A percentile compares a stretch with the other conserved stretches of the same genome.
Conservation (phyloP, 2,888 invertebrate species). For the Dryadula phaetusa region DNA sequence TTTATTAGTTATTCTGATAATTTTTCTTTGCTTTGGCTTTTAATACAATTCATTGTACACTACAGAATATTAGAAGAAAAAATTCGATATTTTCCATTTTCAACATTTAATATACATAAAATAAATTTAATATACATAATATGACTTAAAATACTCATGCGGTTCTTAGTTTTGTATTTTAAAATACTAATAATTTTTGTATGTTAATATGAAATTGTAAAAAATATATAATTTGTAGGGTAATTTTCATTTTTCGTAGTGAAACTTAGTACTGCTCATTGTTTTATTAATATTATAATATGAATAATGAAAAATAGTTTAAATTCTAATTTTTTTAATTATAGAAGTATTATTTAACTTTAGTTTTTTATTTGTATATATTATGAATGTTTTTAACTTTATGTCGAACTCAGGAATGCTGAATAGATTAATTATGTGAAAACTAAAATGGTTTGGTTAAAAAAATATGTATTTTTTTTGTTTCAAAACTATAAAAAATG, state of each 20-base stretch:
- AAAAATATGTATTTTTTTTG: conserved; percentile 4
- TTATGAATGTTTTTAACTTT: neutral
- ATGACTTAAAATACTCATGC: no score
- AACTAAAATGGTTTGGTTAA: neutral
- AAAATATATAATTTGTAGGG: no score
- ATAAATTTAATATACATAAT: no score
- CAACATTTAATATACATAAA: no score
- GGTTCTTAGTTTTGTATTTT: no score
- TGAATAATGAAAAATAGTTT: neutral
- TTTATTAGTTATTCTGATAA: no score
- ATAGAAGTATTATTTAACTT: conserved; percentile 6
- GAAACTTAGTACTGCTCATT: neutral
- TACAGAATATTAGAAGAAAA: no score
- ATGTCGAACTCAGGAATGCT: conserved; percentile 1
- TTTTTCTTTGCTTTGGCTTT: no score
- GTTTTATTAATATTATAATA: conserved; percentile 1
- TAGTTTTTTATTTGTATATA: conserved; percentile 15
- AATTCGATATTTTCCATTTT: no score
- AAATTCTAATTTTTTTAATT: neutral
- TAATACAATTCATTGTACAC: no score
- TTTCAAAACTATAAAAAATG: neutral
- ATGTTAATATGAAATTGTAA: neutral
- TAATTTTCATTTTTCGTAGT: neutral
- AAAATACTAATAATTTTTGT: neutral
- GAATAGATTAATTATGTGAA: conserved; percentile 10